Evolutionary conservation across 2,797 vertebrate genomes (phyloP).

Genomic region (Danio kyathit): DNA sequence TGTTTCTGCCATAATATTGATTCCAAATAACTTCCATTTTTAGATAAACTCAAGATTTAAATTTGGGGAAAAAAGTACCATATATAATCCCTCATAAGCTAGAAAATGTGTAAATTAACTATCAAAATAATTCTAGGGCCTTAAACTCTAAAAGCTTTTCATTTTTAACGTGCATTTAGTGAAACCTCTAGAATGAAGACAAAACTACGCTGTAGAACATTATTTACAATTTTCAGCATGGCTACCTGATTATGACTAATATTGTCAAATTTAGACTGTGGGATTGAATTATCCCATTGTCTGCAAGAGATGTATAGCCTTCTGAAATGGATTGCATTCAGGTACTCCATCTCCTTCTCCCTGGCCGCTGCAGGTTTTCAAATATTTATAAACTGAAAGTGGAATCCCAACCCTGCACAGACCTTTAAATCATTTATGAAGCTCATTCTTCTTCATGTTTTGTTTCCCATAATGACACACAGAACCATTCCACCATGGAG

Average conservation of each 20-base stretch:
- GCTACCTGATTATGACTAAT: constrained; percentile 31
- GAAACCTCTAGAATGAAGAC: background rate
- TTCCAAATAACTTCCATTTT: too few species aligned
- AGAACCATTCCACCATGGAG: constrained; percentile 16
- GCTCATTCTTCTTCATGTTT: constrained; percentile 17
- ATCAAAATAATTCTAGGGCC: background rate
- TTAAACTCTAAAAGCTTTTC: background rate
- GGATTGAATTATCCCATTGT: constrained; percentile 22
- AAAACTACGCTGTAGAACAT: background rate
- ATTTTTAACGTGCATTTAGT: background rate
- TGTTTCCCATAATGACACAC: constrained; percentile 25
- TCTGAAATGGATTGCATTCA: constrained; percentile 34
- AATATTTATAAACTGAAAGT: constrained; percentile 61
- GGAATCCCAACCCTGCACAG: constrained; percentile 45
- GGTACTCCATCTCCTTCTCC: constrained; percentile 22
- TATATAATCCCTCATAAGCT: too few species aligned
- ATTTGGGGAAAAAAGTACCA: too few species aligned
- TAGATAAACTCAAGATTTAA: too few species aligned
- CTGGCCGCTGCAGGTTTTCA: constrained; percentile 58
- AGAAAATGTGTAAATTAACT: too few species aligned
- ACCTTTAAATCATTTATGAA: constrained; percentile 27
- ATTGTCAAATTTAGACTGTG: background rate
- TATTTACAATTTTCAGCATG: constrained; percentile 5
- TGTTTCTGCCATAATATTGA: too few species aligned
- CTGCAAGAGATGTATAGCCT: constrained; percentile 33